These are phyloP conservation scores for Anoplophora glabripennis DNA, from an alignment of 1,140 invertebrate species.

Conservation along the genomic window DNA sequence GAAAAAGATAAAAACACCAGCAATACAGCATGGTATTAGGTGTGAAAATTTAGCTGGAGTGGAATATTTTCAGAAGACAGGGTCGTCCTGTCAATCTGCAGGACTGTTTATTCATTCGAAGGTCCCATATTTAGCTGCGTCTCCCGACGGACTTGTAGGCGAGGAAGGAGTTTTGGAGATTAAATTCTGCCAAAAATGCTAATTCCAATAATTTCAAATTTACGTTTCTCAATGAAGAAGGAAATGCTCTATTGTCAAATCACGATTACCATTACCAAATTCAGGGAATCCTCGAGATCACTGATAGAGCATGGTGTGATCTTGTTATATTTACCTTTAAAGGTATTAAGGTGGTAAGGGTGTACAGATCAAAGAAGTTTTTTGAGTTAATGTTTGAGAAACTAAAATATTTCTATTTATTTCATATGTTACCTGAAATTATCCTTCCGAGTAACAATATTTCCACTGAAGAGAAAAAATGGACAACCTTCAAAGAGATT, in stretches of 20 bases:
- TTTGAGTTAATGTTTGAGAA: not conserved
- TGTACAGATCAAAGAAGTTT: not conserved
- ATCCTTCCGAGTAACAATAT: no score
- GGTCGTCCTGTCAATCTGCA: not conserved
- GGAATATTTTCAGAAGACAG: no score
- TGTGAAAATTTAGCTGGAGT: no score
- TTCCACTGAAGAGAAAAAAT: no score
- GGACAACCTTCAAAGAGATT: no score
- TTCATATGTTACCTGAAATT: no score
- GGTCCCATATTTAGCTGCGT: not conserved
- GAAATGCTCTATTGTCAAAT: not conserved
- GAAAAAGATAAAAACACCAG: no score
- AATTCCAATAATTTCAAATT: not conserved
- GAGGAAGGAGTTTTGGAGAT: not conserved
- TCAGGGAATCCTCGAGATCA: not conserved
- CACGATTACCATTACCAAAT: slow-evolving; percentile 2
- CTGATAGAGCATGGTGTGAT: no score
- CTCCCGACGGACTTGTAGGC: not conserved
- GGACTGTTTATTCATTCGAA: not conserved
- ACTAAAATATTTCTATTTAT: no score
- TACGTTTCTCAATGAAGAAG: not conserved
- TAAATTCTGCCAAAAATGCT: not conserved
- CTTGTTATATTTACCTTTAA: no score
- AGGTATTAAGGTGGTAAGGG: not conserved
- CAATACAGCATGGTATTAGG: no score